A percentile compares a stretch with the other conserved stretches of the same genome.
phyloP scores from a whole-genome alignment of 2,797 vertebrate genomes.

The Psittacula echo region DNA sequence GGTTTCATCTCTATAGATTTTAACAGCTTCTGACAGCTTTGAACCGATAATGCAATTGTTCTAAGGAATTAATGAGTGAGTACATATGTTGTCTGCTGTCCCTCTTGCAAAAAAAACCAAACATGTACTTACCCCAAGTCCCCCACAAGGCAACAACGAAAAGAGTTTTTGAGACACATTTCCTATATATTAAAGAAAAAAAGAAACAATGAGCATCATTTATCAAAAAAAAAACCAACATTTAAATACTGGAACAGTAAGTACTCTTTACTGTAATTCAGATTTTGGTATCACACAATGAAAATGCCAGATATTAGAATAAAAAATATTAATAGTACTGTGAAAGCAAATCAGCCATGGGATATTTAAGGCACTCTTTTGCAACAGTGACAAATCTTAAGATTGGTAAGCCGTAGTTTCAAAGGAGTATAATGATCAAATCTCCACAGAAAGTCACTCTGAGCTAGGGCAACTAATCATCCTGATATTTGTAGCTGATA shows the following conservation, averaged over 20 bases:
- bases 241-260: not conserved
- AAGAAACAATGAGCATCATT: not conserved
- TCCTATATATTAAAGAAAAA: constrained; percentile 69
- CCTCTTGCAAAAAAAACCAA: not conserved
- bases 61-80: not conserved
- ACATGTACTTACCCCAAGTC: constrained; percentile 80
- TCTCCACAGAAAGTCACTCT: not conserved
- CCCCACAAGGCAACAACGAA: constrained; percentile 82
- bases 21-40: constrained; percentile 1
- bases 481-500: not conserved
- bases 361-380: not conserved
- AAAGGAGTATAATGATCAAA: not conserved
- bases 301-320: not conserved
- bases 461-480: not conserved
- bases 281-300: not conserved
- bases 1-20: not conserved
- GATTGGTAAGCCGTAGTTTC: not conserved
- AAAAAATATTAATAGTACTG: not conserved
- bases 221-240: not conserved
- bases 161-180: constrained; percentile 77
- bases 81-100: not conserved
- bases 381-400: not conserved
- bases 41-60: not conserved
- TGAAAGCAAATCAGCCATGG: not conserved
- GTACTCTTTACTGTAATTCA: not conserved